Evolutionary conservation across 2,888 invertebrate species (phyloP), one percentile per base, ranked within the genome.

Genomic region (Sphaeridia pumilis): DNA sequence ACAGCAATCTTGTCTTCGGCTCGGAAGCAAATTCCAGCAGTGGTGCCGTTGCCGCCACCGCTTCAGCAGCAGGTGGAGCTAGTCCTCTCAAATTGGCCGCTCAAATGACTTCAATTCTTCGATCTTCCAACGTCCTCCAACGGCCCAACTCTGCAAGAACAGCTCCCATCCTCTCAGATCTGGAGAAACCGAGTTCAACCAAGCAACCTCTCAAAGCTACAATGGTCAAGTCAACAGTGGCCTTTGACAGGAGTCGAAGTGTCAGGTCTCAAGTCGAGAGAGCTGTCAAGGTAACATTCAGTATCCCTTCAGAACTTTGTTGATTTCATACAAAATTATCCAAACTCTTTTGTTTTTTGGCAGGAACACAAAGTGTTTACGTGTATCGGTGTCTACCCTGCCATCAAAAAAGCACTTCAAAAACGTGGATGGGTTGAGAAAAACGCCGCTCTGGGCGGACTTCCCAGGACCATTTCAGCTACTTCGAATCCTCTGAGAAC

Each of bases 341-440:
- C n/a, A n/a, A n/a, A n/a, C n/a, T n/a, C n/a, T n/a, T n/a, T 12
- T 21, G 10, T 41, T 20, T 41, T 41, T 21, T 25, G 43, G 10
- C 50, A 65, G 61, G 65, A 67, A 22, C 64, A 61, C 22, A 65
- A 65, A 49, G 58, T 67, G 42, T 67, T 64, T 67, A 72, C 75
- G 1, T 69, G 80, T 21, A 71, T 73, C 64, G 84, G 84, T 2
- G 81, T 81, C 46, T 84, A 82, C 70, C 78, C 80, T 7, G 79
- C 83, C 0, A 74, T 87, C 7, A 75, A 84, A 3, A 76, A 80
- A 56, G 80, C 82, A 1, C 70, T 86, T 52, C 61, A 76, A 42
- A 74, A 76, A 41, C 72, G 86, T 42, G 84, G 84, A 0, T 86
- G 85, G 85, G 71, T 85, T 2, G 84, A 86, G 69, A 85, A 83